Conservation (phyloP, 2,113 vertebrate genomes). For the Peromyscus californicus region DNA sequence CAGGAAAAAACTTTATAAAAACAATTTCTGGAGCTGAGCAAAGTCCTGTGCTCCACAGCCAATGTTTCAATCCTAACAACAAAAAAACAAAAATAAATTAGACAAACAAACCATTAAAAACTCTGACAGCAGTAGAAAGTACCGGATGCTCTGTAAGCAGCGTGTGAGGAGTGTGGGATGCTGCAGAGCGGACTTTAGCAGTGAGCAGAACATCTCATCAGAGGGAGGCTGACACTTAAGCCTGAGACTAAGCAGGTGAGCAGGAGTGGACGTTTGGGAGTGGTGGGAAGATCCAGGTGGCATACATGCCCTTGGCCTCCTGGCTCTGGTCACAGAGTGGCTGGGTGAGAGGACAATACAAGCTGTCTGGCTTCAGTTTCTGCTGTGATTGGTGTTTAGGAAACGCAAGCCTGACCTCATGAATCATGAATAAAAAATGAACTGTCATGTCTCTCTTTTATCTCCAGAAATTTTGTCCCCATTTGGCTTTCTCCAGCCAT, state of each 20-base stretch:
- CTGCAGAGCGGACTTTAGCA: slow-evolving; percentile 59
- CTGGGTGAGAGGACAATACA: slow-evolving; percentile 70
- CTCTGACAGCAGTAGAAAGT: slow-evolving; percentile 76
- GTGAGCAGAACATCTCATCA: slow-evolving; percentile 73
- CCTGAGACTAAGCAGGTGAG: slow-evolving; percentile 79
- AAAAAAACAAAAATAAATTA: background rate
- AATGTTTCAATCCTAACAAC: slow-evolving; percentile 82
- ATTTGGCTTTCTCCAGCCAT: slow-evolving; percentile 62
- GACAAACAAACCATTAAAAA: background rate
- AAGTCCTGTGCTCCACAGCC: slow-evolving; percentile 68
- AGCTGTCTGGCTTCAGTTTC: slow-evolving; percentile 63
- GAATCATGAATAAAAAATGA: slow-evolving; percentile 40
- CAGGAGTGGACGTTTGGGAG: slow-evolving; percentile 67
- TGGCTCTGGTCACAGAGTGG: slow-evolving; percentile 19
- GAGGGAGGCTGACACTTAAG: slow-evolving; percentile 67
- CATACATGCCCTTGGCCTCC: background rate
- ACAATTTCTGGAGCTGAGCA: slow-evolving; percentile 60
- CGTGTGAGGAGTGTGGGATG: slow-evolving; percentile 46
- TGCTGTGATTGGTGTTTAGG: slow-evolving; percentile 64
- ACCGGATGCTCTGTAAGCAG: slow-evolving; percentile 80
- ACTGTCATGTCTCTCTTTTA: slow-evolving; percentile 70
- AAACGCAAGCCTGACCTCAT: slow-evolving; percentile 63
- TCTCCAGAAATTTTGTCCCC: slow-evolving; percentile 58
- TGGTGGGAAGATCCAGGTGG: slow-evolving; percentile 76
- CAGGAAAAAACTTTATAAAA: slow-evolving; percentile 71